These are phyloP conservation scores for Clanis bilineata DNA, from an alignment of 2,888 invertebrate species.

Conservation along the genomic window DNA sequence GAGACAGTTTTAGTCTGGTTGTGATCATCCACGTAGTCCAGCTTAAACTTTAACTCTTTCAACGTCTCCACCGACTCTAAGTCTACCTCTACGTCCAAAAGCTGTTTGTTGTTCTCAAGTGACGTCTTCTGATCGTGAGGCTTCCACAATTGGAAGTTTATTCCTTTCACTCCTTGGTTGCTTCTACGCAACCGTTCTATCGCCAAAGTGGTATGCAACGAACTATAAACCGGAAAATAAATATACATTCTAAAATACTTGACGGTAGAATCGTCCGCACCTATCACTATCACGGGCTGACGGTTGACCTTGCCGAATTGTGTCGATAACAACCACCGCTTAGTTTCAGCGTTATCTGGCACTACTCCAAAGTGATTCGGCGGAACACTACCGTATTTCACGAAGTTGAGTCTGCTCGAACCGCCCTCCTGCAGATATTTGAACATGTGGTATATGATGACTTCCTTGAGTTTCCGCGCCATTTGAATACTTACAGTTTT, in stretches of 20 bases:
- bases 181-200: constrained; percentile 52
- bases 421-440: constrained; percentile 54
- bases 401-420: constrained; percentile 53
- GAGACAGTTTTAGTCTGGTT: constrained; percentile 27
- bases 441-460: constrained; percentile 56
- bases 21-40: constrained; percentile 51
- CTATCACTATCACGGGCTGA: constrained; percentile 46
- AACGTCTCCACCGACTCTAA: constrained; percentile 62
- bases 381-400: constrained; percentile 57
- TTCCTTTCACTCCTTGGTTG: constrained; percentile 59
- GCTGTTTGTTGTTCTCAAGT: constrained; percentile 21
- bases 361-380: constrained; percentile 60
- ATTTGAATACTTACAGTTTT: constrained; percentile 45
- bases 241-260: constrained; percentile 52
- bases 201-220: constrained; percentile 28
- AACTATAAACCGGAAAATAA: constrained; percentile 31
- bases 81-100: constrained; percentile 53
- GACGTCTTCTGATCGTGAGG: constrained; percentile 20
- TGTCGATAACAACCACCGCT: constrained; percentile 54
- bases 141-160: constrained; percentile 64
- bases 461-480: constrained; percentile 64
- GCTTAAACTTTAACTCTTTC: constrained; percentile 42
- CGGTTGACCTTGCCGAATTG: constrained; percentile 53
- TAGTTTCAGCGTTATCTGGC: constrained; percentile 61
- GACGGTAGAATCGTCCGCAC: constrained; percentile 44